Base-by-base conservation (phyloP, 2,888 invertebrate genomes). In the Calliphora vomitoria region DNA sequence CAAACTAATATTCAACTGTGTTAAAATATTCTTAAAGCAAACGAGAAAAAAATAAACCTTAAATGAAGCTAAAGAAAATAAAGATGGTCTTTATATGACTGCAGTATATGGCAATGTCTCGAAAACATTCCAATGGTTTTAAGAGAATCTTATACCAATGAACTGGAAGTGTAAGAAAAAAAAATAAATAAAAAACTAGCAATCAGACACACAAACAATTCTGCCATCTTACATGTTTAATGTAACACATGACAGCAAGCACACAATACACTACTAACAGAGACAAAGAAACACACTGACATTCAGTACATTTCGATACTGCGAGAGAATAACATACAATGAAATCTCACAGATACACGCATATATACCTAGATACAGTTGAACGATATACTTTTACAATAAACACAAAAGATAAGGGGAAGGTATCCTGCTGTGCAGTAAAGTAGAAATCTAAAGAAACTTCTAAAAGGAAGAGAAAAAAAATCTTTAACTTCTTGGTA, bases 191-290 rank as follows among this genome's bases (percentile, higher is more conserved):
- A n/a, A n/a, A n/a, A n/a, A n/a, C n/a, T 20, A 2, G 0, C 25
- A 53, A 60, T 44, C 31, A 35, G 15, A 58, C 11, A 75, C 25
- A 53, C 47, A 38, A 72, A 47, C 25, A 75, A 35, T 55, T 69
- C 62, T 82, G 60, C 64, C 75, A 83, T 76, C 80, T 83, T 71
- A 41, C 15, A 80, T 64, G 69, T 62, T 74, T 60, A 76, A 76
- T 80, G 75, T 81, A 87, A 87, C 83, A 87, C 83, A 83, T 87
- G 86, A 87, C 80, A 87, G 80, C 80, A 80, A 87, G 83, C 71
- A 75, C 80, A 83, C 75, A 83, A 86, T 76, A 60, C 55, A 47
- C 47, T 25, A 80, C 64, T 20, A 79, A 75, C 68, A 38, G 69
- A 82, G 58, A 47, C 62, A 82, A 58, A 64, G 11, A 6, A 62